Base-by-base conservation (phyloP, 2,888 invertebrate genomes). In the Cephus spinipes region DNA sequence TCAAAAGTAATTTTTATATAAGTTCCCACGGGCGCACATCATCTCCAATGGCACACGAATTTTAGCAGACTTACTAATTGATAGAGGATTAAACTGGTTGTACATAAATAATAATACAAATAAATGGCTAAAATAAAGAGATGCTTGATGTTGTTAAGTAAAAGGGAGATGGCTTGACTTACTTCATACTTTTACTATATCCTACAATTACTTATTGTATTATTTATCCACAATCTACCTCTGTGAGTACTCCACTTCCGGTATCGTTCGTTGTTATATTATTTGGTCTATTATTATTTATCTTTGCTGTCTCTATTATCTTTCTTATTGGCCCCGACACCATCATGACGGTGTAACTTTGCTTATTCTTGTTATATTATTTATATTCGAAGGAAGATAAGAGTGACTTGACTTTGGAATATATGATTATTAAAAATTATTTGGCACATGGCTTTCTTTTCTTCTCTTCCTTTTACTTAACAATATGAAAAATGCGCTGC, bases 1-100 rank as follows among this genome's bases (percentile, higher is more conserved):
- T 88, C 85, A 88, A 90, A 88, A 87, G 81, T 89, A 89, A 90
- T 90, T 91, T 90, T 89, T 90, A 88, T 90, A 89, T 90, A 87
- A 91, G 89, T 90, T 89, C 85, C 86, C 87, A 89, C 86, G 86
- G 86, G 86, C 90, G 90, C 90, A 90, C 91, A 91, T 88, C 88
- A 89, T 89, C 87, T 90, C 86, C 89, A 89, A 90, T 87, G 87
- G 89, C 90, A 90, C 88, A 90, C 84, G 83, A 87, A 84, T 86
- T 85, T 85, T 87, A 85, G 86, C 81, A 73, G 78, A 79, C 73
- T 69, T 80, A 73, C 75, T 78, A 80, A 80, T 71, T 81, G 80
- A 85, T 85, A 80, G 76, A 81, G 76, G 79, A 83, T 85, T 85
- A 82, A 87, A 84, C 83, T 88, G 88, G 87, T 88, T 91, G 90